phyloP scores from a whole-genome alignment of 2,113 vertebrate genomes.

The Grammatotria lemairii region DNA sequence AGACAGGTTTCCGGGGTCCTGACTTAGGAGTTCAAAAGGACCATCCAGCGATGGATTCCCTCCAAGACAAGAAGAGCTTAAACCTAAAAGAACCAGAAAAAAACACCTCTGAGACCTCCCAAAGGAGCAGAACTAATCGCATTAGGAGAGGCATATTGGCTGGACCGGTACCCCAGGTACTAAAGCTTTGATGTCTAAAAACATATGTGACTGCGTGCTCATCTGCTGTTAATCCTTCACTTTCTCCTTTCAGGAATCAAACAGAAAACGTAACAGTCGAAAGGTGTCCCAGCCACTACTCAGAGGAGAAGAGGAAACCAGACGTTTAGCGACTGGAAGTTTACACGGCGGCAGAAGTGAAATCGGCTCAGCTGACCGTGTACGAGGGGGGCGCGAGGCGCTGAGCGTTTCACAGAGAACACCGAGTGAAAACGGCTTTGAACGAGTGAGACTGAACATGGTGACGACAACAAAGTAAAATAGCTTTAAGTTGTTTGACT shows the following conservation, averaged over 20 bases:
- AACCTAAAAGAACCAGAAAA: slow-evolving; percentile 45
- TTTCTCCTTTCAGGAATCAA: slow-evolving; percentile 69
- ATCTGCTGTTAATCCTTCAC: background rate
- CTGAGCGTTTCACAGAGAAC: background rate
- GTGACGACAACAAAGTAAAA: slow-evolving; percentile 36
- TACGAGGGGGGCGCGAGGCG: background rate
- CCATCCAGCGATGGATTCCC: background rate
- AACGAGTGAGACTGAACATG: background rate
- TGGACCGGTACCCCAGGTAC: slow-evolving; percentile 76
- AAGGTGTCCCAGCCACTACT: slow-evolving; percentile 6
- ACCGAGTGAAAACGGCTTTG: slow-evolving; percentile 1
- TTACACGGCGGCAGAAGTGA: background rate
- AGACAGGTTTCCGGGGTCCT: background rate
- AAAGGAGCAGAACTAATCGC: slow-evolving; percentile 66
- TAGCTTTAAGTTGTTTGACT: background rate
- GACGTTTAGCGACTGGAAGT: background rate
- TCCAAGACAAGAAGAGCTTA: slow-evolving; percentile 13
- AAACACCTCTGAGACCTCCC: slow-evolving; percentile 59
- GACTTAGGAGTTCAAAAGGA: slow-evolving; percentile 45
- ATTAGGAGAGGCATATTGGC: slow-evolving; percentile 78
- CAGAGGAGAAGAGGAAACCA: slow-evolving; percentile 25
- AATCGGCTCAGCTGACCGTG: background rate
- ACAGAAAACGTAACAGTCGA: slow-evolving; percentile 65
- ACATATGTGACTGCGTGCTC: background rate
- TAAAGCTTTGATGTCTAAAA: background rate